Evolutionary conservation across 2,113 vertebrate species (phyloP).

Genomic region (Muntiacus reevesi): DNA sequence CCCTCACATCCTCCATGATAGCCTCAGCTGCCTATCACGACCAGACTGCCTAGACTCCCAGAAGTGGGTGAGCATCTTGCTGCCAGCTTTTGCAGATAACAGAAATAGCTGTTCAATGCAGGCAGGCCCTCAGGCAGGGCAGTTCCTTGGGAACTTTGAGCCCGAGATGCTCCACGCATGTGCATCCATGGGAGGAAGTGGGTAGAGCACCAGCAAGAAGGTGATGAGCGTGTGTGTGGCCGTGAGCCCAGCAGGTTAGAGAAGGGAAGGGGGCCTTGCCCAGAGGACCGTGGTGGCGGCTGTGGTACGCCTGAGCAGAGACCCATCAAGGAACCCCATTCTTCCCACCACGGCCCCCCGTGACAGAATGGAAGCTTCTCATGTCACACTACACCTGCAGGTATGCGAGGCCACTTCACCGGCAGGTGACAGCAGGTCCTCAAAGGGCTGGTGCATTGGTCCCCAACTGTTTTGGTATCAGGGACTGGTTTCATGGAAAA

Average conservation of each 20-base stretch:
- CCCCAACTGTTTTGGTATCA: background rate
- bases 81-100: background rate
- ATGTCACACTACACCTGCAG: background rate
- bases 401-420: background rate
- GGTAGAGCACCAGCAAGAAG: background rate
- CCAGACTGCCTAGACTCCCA: background rate
- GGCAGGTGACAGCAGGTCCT: accelerated
- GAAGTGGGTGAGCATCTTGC: background rate
- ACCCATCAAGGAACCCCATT: background rate
- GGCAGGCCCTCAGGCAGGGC: background rate
- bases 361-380: accelerated
- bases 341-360: accelerated
- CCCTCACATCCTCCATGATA: background rate
- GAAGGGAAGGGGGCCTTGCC: background rate
- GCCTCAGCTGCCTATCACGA: too few species aligned
- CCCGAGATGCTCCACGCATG: background rate
- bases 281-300: accelerated
- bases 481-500: background rate
- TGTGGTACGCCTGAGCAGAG: accelerated
- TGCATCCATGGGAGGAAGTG: background rate
- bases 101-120: background rate
- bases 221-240: too few species aligned
- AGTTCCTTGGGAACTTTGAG: background rate
- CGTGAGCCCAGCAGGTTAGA: too few species aligned
- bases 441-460: background rate